Conservation (phyloP, 2,113 vertebrate genomes). For the Propithecus coquereli region DNA sequence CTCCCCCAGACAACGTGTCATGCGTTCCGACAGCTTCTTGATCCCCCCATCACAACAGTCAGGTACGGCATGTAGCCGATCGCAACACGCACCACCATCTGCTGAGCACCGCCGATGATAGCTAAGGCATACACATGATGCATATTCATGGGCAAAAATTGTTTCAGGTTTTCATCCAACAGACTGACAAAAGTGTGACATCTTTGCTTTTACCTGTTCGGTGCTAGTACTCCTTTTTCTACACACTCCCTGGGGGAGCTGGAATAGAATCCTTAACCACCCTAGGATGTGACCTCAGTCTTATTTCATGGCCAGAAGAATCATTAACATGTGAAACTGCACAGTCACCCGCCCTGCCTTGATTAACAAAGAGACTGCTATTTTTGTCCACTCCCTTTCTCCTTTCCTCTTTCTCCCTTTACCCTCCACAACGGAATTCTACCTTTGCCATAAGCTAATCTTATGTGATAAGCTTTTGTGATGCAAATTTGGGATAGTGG, state of each 20-base stretch:
- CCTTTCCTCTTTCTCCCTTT: not conserved
- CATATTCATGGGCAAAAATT: constrained; percentile 64
- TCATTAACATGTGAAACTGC: constrained; percentile 29
- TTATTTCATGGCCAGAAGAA: not conserved
- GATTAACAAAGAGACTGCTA: constrained; percentile 37
- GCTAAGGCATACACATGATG: constrained; percentile 21
- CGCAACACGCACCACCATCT: constrained; percentile 54
- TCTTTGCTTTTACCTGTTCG: constrained; percentile 53
- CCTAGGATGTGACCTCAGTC: not conserved
- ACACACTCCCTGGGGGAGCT: not conserved
- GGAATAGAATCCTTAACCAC: not conserved
- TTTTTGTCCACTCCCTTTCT: constrained; percentile 18
- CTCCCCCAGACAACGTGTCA: not conserved
- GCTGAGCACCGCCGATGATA: not conserved
- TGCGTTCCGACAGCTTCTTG: constrained; percentile 54
- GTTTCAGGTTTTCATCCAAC: constrained; percentile 52
- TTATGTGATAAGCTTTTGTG: constrained; percentile 50
- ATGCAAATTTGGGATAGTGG: constrained; percentile 37
- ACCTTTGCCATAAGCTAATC: constrained; percentile 23
- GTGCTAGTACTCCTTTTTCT: not conserved
- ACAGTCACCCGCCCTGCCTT: not conserved
- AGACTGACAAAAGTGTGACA: constrained; percentile 44
- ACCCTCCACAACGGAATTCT: not conserved
- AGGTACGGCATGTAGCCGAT: constrained; percentile 38
- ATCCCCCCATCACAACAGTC: constrained; percentile 51